Evolutionary conservation across 2,888 invertebrate genomes (phyloP).

Genomic region (Lysandra bellargus): DNA sequence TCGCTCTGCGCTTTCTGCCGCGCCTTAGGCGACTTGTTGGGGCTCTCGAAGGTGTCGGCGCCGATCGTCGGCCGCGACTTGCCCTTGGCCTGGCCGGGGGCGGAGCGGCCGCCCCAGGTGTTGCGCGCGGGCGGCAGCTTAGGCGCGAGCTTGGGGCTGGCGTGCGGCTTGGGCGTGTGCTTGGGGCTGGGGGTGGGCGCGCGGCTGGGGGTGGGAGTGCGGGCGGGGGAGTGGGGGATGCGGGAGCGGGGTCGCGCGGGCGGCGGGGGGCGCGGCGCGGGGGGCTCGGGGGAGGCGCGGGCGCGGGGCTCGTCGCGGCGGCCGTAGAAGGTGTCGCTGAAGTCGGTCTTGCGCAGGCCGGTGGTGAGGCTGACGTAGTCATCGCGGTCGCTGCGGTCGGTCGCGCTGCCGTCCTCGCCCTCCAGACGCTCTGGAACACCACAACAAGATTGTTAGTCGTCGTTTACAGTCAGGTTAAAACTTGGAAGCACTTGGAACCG

Average conservation of each 20-base stretch:
- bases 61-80: conserved; percentile 68
- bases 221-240: conserved; percentile 72
- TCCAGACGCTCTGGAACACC: conserved; percentile 83
- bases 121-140: conserved; percentile 79
- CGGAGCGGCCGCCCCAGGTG: conserved; percentile 87
- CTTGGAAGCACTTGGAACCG: background rate
- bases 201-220: conserved; percentile 60
- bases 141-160: conserved; percentile 68
- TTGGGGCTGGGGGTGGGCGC: conserved; percentile 74
- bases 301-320: conserved; percentile 68
- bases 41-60: conserved; percentile 72
- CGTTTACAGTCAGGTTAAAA: background rate
- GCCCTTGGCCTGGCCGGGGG: conserved; percentile 62
- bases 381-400: conserved; percentile 67
- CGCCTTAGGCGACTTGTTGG: conserved; percentile 83
- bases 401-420: conserved; percentile 69
- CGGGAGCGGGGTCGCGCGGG: conserved; percentile 67
- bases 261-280: conserved; percentile 66
- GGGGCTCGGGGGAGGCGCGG: conserved; percentile 70
- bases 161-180: conserved; percentile 60
- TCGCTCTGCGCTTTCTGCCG: conserved; percentile 64
- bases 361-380: conserved; percentile 85
- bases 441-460: background rate
- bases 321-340: conserved; percentile 82
- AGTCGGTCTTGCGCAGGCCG: conserved; percentile 86